Conservation (phyloP, 2,888 invertebrate species). For the Lottia scabra region DNA sequence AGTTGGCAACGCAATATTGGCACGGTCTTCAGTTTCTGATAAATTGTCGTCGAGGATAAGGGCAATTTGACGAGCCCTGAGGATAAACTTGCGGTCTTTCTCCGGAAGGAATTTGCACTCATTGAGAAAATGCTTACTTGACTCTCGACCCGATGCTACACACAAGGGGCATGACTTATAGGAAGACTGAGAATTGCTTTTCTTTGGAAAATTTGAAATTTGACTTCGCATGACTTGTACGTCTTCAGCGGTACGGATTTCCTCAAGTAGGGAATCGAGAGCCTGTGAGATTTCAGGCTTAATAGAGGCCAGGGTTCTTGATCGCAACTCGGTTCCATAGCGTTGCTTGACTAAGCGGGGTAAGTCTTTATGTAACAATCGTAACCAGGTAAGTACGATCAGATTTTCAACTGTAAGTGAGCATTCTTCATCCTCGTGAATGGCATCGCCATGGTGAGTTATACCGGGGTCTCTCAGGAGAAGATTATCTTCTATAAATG, state of each 20-base stretch:
- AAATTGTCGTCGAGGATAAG: neutral
- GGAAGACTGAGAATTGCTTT: neutral
- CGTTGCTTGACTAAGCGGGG: constrained; percentile 36
- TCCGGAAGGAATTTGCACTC: constrained; percentile 27
- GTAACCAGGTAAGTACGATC: constrained; percentile 34
- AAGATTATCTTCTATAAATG: constrained; percentile 36
- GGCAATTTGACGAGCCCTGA: constrained; percentile 14
- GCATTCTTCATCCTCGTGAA: constrained; percentile 26
- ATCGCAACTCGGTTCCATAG: constrained; percentile 34
- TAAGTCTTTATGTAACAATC: constrained; percentile 29
- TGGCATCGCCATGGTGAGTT: constrained; percentile 31
- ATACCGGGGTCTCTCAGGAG: constrained; percentile 21
- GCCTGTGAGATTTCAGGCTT: constrained; percentile 39
- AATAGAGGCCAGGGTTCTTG: constrained; percentile 34
- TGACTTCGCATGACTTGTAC: constrained; percentile 25
- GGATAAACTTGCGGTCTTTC: constrained; percentile 21
- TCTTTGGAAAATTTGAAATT: neutral
- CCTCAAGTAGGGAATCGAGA: constrained; percentile 33
- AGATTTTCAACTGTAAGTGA: constrained; percentile 38
- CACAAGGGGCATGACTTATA: constrained; percentile 31
- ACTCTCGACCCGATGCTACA: constrained; percentile 15
- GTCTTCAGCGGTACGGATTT: constrained; percentile 25
- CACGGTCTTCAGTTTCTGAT: neutral
- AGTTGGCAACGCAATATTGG: too few relatives aligned
- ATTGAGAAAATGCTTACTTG: constrained; percentile 25